These are phyloP conservation scores for Sebastes paucispinis DNA, from an alignment of 2,797 vertebrate genomes.

Conservation along the genomic window DNA sequence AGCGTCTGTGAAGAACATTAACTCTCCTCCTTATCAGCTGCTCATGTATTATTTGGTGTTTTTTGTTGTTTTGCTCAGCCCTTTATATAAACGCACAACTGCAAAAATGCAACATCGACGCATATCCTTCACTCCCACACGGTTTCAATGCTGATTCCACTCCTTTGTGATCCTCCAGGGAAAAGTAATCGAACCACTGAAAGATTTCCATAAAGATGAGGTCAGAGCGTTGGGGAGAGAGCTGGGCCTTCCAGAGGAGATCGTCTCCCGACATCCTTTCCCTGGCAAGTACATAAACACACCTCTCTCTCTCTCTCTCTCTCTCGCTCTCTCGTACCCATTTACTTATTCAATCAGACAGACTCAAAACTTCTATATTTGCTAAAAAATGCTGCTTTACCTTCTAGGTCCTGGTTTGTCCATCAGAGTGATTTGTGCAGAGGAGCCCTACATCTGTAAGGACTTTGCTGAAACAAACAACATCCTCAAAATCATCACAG, in stretches of 20 bases:
- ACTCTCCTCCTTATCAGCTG: not conserved
- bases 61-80: not conserved
- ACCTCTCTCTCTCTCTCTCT: not conserved
- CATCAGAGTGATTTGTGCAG: slow-evolving; percentile 98
- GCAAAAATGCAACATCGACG: not conserved
- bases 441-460: slow-evolving; percentile 97
- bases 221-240: slow-evolving; percentile 94
- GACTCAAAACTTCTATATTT: not conserved
- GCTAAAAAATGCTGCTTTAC: not conserved
- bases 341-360: not conserved
- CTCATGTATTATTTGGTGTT: not conserved
- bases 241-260: slow-evolving; percentile 95
- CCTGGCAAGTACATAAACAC: slow-evolving; percentile 83
- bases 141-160: slow-evolving; percentile 32
- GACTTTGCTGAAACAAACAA: slow-evolving; percentile 99
- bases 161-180: slow-evolving; percentile 80
- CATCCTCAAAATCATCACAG: slow-evolving; percentile 97
- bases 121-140: not conserved
- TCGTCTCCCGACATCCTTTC: slow-evolving; percentile 95
- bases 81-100: not conserved
- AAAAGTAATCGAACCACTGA: slow-evolving; percentile 98
- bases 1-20: not conserved
- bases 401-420: slow-evolving; percentile 94
- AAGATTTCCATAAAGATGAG: slow-evolving; percentile 99
- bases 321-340: not conserved